Base-by-base conservation (phyloP, 2,113 vertebrate species). In the Takifugu bimaculatus region DNA sequence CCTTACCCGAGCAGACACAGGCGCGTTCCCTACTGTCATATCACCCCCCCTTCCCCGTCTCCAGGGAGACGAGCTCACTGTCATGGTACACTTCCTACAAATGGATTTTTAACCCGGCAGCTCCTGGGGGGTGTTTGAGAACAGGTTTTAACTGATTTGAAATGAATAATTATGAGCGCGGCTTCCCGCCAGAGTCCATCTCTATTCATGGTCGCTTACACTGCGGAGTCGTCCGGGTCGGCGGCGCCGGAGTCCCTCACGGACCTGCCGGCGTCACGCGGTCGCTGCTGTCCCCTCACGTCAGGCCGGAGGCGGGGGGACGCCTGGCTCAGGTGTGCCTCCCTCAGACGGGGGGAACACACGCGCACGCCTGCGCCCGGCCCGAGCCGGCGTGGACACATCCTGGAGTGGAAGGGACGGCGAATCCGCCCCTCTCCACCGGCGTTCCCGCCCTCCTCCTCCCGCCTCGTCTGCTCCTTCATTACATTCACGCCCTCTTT, bases 21-120 rank as follows among this genome's bases (percentile, higher is more conserved):
- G 78, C 71, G 64, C 73, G 69, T 66, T 79, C 75, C 75, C 82
- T 56, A 54, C 79, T 81, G 75, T 82, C 82, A 72, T 77, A 81
- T 87, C 68, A 72, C 45, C 9, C 45, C 42, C 42, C 6, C 42
- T 13, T 13, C 6, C 73, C 75, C 83, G 89, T 91, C 90, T 91
- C 90, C 88, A 88, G 85, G 88, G 90, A 90, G 86, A 91, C 87
- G 67, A 75, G 80, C 79, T 88, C 66, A 68, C 86, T 89, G 88
- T 90, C 88, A 92, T 89, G 90, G 79, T 92, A 91, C 87, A 88
- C 88, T 91, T 91, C 80, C 87, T 86, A 79, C 91, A 90, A 92
- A 92, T 91, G 86, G 88, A 91, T 90, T 91, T 90, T 90, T 88
- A 89, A 88, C 89, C 87, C 87, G 73, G 58, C 49, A 63, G 75